Evolutionary conservation across 1,140 invertebrate species (phyloP).

Genomic region (Cydia strobilella): DNA sequence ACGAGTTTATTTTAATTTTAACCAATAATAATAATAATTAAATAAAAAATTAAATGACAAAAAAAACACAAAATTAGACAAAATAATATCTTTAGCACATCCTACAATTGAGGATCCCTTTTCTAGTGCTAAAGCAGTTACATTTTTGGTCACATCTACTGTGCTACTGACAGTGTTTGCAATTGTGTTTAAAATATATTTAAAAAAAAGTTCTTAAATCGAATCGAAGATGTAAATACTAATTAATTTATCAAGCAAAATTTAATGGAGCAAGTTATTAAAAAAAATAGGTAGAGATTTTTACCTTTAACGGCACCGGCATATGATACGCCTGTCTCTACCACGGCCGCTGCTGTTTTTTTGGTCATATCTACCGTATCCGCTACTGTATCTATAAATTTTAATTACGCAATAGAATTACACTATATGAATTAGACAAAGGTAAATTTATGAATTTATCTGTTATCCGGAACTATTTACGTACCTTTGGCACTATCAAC

Average conservation of each 20-base stretch:
- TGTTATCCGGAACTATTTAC: constrained; percentile 1
- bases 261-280: background rate
- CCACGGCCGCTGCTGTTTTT: constrained; percentile 36
- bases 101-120: constrained; percentile 42
- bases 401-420: background rate
- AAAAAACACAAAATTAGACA: background rate
- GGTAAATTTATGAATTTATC: background rate
- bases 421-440: background rate
- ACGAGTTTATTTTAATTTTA: constrained; percentile 18
- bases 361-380: constrained; percentile 41
- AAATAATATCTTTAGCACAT: constrained; percentile 17
- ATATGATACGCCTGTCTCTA: constrained; percentile 37
- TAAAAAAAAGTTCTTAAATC: constrained; percentile 12
- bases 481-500: constrained; percentile 53
- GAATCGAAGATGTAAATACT: background rate
- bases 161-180: constrained; percentile 48
- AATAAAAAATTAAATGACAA: background rate
- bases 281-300: background rate
- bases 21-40: constrained; percentile 40
- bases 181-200: constrained; percentile 50
- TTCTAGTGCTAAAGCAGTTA: constrained; percentile 47
- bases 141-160: constrained; percentile 51
- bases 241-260: background rate
- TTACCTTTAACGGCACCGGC: constrained; percentile 40
- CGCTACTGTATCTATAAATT: constrained; percentile 25